These are phyloP conservation scores for Phortica variegata DNA, from an alignment of 1,140 invertebrate species.

Conservation along the genomic window DNA sequence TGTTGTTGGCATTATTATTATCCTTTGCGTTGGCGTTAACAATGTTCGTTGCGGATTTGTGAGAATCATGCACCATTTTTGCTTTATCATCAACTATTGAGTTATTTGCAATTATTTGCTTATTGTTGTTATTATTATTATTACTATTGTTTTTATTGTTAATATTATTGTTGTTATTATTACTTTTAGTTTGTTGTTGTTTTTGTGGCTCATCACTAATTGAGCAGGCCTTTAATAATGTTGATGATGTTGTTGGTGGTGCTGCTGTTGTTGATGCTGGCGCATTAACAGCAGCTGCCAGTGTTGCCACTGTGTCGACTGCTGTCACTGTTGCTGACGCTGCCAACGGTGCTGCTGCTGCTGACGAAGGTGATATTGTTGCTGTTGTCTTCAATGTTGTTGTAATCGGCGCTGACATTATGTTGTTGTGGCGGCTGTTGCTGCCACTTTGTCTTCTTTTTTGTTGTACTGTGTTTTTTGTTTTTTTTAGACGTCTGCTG, in stretches of 20 bases:
- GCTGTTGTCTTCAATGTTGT: constrained; percentile 21
- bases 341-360: constrained; percentile 8
- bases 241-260: constrained; percentile 3
- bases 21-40: constrained; percentile 20
- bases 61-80: constrained; percentile 23
- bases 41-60: constrained; percentile 14
- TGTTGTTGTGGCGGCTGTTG: background rate
- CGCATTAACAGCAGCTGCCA: background rate
- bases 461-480: no score
- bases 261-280: background rate
- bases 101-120: background rate
- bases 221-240: background rate
- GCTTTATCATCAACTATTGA: constrained; percentile 12
- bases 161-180: constrained; percentile 6
- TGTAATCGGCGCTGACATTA: constrained; percentile 8
- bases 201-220: background rate
- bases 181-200: background rate
- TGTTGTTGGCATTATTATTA: constrained; percentile 21
- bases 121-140: constrained; percentile 19
- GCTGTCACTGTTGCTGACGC: background rate
- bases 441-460: background rate
- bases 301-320: background rate
- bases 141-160: constrained; percentile 1
- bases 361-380: constrained; percentile 9
- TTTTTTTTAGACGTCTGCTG: no score